Conservation (phyloP, 2,113 vertebrate genomes). For the Cettia cetti region DNA sequence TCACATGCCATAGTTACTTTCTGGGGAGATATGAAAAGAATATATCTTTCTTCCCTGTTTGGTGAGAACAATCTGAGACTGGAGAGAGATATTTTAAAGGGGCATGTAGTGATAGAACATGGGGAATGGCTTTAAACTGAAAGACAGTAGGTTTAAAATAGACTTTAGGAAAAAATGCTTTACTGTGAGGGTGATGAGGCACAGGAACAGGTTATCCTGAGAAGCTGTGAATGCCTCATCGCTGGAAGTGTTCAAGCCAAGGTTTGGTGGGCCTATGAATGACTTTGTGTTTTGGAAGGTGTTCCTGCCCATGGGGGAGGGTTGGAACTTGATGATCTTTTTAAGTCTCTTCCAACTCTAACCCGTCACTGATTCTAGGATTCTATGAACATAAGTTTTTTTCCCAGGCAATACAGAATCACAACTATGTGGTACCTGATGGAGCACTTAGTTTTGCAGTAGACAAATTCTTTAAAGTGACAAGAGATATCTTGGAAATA, state of each 20-base stretch:
- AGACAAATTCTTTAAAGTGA: not conserved
- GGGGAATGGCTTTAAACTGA: not conserved
- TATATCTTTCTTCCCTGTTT: not conserved
- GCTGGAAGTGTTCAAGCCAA: not conserved
- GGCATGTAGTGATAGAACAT: too few relatives aligned
- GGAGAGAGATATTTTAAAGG: not conserved
- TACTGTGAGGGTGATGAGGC: not conserved
- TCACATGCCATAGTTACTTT: too few relatives aligned
- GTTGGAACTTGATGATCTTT: not conserved
- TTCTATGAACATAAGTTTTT: not conserved
- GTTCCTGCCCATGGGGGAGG: not conserved
- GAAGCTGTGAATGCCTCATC: not conserved
- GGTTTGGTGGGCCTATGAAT: not conserved
- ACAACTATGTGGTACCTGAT: not conserved
- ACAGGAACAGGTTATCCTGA: not conserved
- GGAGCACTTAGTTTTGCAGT: not conserved
- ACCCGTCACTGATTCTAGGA: not conserved
- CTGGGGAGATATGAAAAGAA: not conserved
- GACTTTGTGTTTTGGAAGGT: not conserved
- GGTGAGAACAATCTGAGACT: not conserved
- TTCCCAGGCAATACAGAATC: not conserved
- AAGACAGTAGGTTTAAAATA: not conserved
- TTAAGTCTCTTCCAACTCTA: not conserved
- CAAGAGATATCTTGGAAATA: not conserved
- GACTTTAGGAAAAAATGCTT: not conserved